Evolutionary conservation across 2,888 invertebrate species (phyloP).

Genomic region (Syrista parreyssii): DNA sequence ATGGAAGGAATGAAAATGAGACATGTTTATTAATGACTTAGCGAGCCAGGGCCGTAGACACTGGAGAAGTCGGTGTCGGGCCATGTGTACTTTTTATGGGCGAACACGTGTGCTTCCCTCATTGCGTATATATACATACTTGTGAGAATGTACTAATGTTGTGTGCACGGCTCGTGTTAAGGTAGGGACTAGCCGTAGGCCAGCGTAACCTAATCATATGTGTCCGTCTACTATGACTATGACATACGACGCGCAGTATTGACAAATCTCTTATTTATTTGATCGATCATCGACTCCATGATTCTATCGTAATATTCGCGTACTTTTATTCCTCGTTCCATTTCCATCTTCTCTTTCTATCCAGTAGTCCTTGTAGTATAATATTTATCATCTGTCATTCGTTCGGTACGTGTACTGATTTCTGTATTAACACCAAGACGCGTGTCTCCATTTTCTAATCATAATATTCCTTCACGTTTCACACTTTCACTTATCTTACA

Average conservation of each 20-base stretch:
- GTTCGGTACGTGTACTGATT: not conserved
- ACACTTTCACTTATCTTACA: not conserved
- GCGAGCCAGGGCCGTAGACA: not conserved
- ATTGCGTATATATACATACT: not conserved
- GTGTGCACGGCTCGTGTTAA: not conserved
- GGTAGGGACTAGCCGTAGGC: not conserved
- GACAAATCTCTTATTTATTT: constrained; percentile 64
- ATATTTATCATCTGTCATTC: not conserved
- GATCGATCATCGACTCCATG: not conserved
- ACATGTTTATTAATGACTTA: not conserved
- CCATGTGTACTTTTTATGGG: not conserved
- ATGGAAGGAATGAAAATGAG: not conserved
- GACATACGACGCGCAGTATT: constrained; percentile 62
- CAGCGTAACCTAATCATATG: constrained; percentile 44
- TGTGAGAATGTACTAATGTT: not conserved
- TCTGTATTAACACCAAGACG: not conserved
- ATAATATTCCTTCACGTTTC: not conserved
- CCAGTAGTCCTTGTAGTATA: not conserved
- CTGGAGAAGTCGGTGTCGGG: not conserved
- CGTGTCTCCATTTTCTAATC: not conserved
- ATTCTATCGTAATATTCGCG: not conserved
- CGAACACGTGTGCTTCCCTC: not conserved
- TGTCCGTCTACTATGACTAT: constrained; percentile 32
- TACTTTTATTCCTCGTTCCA: not conserved
- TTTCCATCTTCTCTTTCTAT: constrained; percentile 2